Percentiles rank a stretch among this genome's conserved stretches.
Conservation (phyloP, 2,113 vertebrate species). For the Peromyscus maniculatus region DNA sequence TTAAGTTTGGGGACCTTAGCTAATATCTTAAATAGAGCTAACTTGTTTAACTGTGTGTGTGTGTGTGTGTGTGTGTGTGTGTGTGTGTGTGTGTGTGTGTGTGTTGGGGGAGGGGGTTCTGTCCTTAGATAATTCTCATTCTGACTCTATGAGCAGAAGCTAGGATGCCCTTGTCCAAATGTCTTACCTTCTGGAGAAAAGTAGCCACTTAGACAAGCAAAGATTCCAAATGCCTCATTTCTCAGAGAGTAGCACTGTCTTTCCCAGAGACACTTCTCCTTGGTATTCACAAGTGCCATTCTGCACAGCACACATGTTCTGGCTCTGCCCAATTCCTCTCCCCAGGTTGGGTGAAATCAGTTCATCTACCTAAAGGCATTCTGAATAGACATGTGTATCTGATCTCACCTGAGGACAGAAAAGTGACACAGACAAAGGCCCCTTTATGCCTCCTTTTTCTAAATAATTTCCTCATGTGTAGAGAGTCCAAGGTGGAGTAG, state of each 20-base stretch:
- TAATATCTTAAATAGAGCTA: constrained; percentile 1
- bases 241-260: not conserved
- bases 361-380: constrained; percentile 62
- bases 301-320: not conserved
- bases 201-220: not conserved
- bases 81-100: not conserved
- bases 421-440: constrained; percentile 41
- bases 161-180: not conserved
- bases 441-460: not conserved
- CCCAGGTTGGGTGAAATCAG: constrained; percentile 30
- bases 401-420: constrained; percentile 32
- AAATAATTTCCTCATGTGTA: constrained; percentile 28
- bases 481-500: not conserved
- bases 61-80: not conserved
- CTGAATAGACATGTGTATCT: constrained; percentile 51
- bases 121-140: not conserved
- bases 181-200: not conserved
- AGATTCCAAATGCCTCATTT: not conserved
- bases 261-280: not conserved
- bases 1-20: not conserved
- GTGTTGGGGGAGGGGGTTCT: too few relatives aligned
- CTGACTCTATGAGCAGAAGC: not conserved
- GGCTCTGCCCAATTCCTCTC: constrained; percentile 45
- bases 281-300: not conserved
- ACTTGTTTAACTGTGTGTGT: not conserved